A percentile compares a stretch with the other conserved stretches of the same genome.
Evolutionary conservation across 2,797 vertebrate genomes (phyloP).

Genomic region (Scomberomorus guttatus): DNA sequence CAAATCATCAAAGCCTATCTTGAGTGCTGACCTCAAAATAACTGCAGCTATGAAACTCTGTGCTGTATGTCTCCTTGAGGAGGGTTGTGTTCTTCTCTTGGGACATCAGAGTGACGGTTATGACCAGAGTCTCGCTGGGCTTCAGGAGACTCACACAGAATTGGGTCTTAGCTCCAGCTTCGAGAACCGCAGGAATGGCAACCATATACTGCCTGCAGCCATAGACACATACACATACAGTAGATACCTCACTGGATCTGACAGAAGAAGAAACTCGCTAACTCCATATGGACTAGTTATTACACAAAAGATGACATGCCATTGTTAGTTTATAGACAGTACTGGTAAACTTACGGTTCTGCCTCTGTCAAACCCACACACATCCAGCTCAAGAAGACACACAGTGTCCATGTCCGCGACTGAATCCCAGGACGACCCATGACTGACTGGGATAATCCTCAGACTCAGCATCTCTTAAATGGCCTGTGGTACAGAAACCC

Average conservation of each 20-base stretch:
- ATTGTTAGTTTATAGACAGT: background rate
- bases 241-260: background rate
- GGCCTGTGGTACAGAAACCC: slow-evolving; percentile 2
- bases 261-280: background rate
- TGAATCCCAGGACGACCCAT: slow-evolving; percentile 56
- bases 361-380: slow-evolving; percentile 25
- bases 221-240: background rate
- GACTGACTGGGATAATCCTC: slow-evolving; percentile 38
- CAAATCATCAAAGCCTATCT: background rate
- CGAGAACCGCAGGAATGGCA: slow-evolving; percentile 74
- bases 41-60: slow-evolving; percentile 71
- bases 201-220: slow-evolving; percentile 79
- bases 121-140: slow-evolving; percentile 72
- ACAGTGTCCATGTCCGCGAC: slow-evolving; percentile 59
- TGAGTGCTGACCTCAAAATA: slow-evolving; percentile 68
- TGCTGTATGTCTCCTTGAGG: slow-evolving; percentile 42
- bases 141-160: slow-evolving; percentile 78
- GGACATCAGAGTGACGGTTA: slow-evolving; percentile 72
- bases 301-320: background rate
- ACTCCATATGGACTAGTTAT: background rate
- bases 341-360: slow-evolving; percentile 67
- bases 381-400: slow-evolving; percentile 50
- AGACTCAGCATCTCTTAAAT: slow-evolving; percentile 43
- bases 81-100: slow-evolving; percentile 47
- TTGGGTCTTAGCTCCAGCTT: slow-evolving; percentile 69